Percentiles rank a stretch among this genome's conserved stretches.
These are phyloP conservation scores for Andinoacara biseriatus DNA, from an alignment of 2,113 vertebrate species.

Conservation along the genomic window DNA sequence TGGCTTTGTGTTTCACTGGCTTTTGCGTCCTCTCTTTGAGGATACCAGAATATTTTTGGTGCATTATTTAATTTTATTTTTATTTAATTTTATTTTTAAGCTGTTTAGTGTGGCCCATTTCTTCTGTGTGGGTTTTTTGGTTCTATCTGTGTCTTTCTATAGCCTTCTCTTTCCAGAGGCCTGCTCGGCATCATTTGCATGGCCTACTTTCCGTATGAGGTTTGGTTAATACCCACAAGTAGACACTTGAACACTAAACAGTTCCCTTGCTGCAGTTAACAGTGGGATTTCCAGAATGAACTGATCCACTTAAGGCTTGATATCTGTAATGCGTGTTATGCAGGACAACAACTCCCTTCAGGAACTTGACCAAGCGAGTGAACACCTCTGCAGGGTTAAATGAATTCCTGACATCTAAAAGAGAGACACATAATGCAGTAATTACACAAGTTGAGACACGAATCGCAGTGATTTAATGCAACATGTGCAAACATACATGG, in stretches of 20 bases:
- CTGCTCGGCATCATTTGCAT: constrained; percentile 70
- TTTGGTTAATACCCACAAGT: constrained; percentile 75
- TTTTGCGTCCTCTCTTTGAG: constrained; percentile 26
- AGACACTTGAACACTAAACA: constrained; percentile 71
- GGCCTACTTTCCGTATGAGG: constrained; percentile 75
- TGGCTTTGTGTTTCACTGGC: constrained; percentile 33
- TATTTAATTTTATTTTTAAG: constrained; percentile 10
- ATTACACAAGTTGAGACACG: background rate
- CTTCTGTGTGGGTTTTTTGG: constrained; percentile 51
- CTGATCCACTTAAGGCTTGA: constrained; percentile 65
- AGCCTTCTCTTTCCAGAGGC: constrained; percentile 54
- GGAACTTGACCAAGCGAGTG: constrained; percentile 6
- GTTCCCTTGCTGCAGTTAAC: constrained; percentile 53
- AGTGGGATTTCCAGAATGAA: constrained; percentile 58
- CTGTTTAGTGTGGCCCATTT: constrained; percentile 48
- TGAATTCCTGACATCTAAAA: background rate
- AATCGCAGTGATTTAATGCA: too few relatives aligned
- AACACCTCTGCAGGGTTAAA: constrained; percentile 7
- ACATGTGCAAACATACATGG: too few relatives aligned
- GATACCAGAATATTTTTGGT: constrained; percentile 22
- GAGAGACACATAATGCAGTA: background rate
- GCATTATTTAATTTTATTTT: background rate
- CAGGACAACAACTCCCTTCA: background rate
- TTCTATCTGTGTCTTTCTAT: constrained; percentile 45
- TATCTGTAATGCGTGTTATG: constrained; percentile 45